Conservation (phyloP, 2,888 invertebrate species). For the Drosophila meridiana region DNA sequence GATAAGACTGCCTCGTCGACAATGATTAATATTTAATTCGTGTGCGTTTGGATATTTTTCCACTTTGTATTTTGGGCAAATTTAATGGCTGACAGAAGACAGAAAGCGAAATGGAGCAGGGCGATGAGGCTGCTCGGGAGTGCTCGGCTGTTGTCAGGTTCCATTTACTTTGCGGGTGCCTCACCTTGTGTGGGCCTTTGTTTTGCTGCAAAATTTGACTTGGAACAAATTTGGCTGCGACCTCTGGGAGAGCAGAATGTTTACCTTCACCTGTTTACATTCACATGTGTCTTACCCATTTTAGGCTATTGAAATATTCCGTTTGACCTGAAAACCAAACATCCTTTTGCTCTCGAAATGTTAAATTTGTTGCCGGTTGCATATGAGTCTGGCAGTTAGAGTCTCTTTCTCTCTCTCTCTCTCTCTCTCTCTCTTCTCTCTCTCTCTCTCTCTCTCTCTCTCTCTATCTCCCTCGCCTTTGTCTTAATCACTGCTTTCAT, state of each 20-base stretch:
- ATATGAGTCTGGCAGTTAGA: constrained; percentile 1
- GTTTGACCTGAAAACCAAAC: constrained; percentile 66
- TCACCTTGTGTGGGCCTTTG: constrained; percentile 33
- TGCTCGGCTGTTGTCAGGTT: constrained; percentile 2
- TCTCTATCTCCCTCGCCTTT: background rate
- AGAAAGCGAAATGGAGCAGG: background rate
- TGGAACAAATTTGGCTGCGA: constrained; percentile 34
- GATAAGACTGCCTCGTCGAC: constrained; percentile 52
- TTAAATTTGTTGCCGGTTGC: constrained; percentile 23
- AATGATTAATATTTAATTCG: constrained; percentile 77
- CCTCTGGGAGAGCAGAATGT: constrained; percentile 57
- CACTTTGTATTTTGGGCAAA: constrained; percentile 73
- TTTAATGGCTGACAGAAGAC: constrained; percentile 66
- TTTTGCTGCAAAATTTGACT: constrained; percentile 44
- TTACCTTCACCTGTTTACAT: constrained; percentile 59
- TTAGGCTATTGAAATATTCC: constrained; percentile 70
- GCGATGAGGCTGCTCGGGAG: background rate
- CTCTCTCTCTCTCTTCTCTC: background rate
- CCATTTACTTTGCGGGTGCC: background rate
- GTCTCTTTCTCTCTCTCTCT: background rate
- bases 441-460: background rate
- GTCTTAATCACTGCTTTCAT: constrained; percentile 74
- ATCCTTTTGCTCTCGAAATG: constrained; percentile 4
- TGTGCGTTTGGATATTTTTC: constrained; percentile 69
- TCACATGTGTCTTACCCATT: constrained; percentile 37